Conservation (phyloP, 2,113 vertebrate genomes). For the Setophaga kirtlandii region DNA sequence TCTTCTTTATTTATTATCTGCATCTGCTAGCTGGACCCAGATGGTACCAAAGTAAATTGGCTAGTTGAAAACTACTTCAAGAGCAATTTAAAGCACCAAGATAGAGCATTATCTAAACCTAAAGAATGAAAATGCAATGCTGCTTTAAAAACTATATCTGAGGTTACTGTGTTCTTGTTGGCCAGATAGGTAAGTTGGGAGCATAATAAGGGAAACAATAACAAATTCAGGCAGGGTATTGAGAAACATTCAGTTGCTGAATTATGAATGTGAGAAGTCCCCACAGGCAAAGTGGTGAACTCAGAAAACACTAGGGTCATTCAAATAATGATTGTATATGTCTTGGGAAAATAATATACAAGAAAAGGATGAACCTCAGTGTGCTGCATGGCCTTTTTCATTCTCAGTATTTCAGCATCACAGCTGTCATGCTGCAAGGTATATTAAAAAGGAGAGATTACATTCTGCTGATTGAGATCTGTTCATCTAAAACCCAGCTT, state of each 20-base stretch:
- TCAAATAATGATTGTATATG: neutral
- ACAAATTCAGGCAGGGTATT: neutral
- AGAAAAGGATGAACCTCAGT: neutral
- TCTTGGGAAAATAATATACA: slow-evolving; percentile 30
- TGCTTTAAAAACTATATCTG: neutral
- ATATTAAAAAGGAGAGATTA: neutral
- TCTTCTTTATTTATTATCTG: neutral
- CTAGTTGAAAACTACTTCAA: neutral
- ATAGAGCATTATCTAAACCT: neutral
- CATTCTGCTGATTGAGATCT: neutral
- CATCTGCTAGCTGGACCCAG: neutral
- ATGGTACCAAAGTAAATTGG: neutral
- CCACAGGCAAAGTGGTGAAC: neutral
- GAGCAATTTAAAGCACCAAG: neutral
- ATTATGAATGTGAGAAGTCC: slow-evolving; percentile 39
- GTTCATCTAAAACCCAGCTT: neutral
- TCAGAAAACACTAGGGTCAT: slow-evolving; percentile 1
- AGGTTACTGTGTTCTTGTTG: neutral
- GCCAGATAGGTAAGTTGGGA: neutral
- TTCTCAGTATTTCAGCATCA: slow-evolving; percentile 1
- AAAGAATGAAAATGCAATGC: neutral
- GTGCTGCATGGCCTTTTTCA: neutral
- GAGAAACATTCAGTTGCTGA: neutral
- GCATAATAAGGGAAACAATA: neutral
- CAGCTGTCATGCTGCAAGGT: neutral